Conservation (phyloP, 2,113 vertebrate genomes). For the Pseudorasbora parva region DNA sequence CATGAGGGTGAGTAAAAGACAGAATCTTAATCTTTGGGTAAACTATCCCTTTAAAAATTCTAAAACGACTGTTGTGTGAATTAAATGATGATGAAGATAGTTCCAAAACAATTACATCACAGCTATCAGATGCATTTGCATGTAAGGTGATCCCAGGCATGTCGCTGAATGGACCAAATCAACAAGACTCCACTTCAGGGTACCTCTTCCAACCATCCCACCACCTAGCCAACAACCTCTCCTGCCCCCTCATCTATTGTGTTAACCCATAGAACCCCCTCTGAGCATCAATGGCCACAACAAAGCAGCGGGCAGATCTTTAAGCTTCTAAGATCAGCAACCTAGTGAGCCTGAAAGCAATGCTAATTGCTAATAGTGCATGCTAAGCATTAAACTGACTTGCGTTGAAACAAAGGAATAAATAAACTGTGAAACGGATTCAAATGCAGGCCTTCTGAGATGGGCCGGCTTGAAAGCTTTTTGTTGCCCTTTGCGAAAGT, state of each 20-base stretch:
- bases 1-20: no score
- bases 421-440: slow-evolving; percentile 84
- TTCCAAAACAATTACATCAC: not conserved
- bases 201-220: slow-evolving; percentile 42
- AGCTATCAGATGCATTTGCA: slow-evolving; percentile 21
- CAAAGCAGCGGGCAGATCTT: slow-evolving; percentile 58
- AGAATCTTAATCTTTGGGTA: not conserved
- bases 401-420: slow-evolving; percentile 83
- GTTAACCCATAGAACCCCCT: slow-evolving; percentile 58
- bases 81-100: not conserved
- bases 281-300: slow-evolving; percentile 57
- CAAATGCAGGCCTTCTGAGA: slow-evolving; percentile 74
- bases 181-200: slow-evolving; percentile 48
- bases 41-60: not conserved
- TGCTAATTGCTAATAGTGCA: slow-evolving; percentile 75
- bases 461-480: slow-evolving; percentile 75
- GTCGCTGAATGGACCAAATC: slow-evolving; percentile 12
- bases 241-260: slow-evolving; percentile 55
- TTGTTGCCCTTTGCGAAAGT: slow-evolving; percentile 67
- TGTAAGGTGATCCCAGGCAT: slow-evolving; percentile 29
- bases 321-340: slow-evolving; percentile 76
- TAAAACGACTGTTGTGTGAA: not conserved
- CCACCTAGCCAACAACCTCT: slow-evolving; percentile 33
- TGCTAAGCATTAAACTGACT: slow-evolving; percentile 82
- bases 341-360: slow-evolving; percentile 76